phyloP scores from a whole-genome alignment of 2,888 invertebrate species.

The Pachymerium ferrugineum region DNA sequence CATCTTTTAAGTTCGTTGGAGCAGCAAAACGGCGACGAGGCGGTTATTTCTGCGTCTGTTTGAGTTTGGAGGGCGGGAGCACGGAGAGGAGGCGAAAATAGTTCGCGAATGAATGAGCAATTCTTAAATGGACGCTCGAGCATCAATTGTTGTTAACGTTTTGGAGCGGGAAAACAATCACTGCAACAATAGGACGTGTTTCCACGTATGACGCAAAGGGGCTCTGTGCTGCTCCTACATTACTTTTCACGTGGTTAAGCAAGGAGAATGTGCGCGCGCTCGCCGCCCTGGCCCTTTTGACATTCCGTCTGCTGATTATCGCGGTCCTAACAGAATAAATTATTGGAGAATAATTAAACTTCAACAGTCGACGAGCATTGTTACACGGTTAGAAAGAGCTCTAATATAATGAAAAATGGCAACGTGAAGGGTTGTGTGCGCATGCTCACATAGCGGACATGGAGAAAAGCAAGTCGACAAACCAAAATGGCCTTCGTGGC shows the following conservation, averaged over 20 bases:
- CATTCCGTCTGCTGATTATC: slow-evolving; percentile 17
- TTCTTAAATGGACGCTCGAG: slow-evolving; percentile 13
- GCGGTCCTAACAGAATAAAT: slow-evolving; percentile 24
- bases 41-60: not conserved
- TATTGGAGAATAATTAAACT: slow-evolving; percentile 21
- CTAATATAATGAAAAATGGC: not conserved
- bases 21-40: not conserved
- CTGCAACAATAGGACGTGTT: slow-evolving; percentile 7
- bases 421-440: no score
- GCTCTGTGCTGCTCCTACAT: slow-evolving; percentile 8
- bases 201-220: slow-evolving; percentile 17
- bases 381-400: not conserved
- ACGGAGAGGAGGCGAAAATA: not conserved
- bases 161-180: slow-evolving; percentile 23
- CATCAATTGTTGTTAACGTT: slow-evolving; percentile 22
- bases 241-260: slow-evolving; percentile 8
- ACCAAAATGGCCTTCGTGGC: not conserved
- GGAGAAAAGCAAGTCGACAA: not conserved
- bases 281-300: not conserved
- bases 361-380: slow-evolving; percentile 5
- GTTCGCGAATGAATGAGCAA: slow-evolving; percentile 25
- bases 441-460: no score
- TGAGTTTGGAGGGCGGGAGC: not conserved
- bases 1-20: not conserved
- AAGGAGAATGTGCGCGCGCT: not conserved